Conservation (phyloP, 2,113 vertebrate species). For the Brienomyrus longianalis region DNA sequence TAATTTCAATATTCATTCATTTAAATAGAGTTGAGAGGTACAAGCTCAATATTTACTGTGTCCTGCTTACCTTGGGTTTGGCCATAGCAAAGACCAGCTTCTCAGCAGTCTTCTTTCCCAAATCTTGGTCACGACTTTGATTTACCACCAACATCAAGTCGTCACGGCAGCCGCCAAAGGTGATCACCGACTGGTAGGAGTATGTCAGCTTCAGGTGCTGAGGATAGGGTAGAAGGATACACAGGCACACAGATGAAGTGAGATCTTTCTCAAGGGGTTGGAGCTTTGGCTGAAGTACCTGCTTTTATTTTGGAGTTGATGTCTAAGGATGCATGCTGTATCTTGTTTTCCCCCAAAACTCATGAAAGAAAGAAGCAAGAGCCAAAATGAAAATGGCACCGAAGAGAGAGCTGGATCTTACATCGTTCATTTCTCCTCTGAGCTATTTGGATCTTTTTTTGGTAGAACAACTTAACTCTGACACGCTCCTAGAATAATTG, state of each 20-base stretch:
- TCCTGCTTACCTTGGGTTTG: conserved; percentile 66
- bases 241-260: background rate
- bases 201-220: conserved; percentile 71
- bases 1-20: background rate
- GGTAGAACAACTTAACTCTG: conserved; percentile 19
- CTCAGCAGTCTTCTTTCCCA: conserved; percentile 67
- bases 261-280: background rate
- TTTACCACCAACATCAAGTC: conserved; percentile 81
- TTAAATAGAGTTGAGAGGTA: background rate
- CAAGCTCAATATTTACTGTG: background rate
- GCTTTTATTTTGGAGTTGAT: background rate
- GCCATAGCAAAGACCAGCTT: conserved; percentile 76
- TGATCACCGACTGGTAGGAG: conserved; percentile 72
- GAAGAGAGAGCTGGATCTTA: conserved; percentile 26
- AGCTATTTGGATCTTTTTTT: conserved; percentile 31
- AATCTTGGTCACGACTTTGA: conserved; percentile 65
- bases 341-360: background rate
- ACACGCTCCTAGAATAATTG: too few species aligned
- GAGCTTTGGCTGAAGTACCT: background rate
- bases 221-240: conserved; percentile 17
- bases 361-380: background rate
- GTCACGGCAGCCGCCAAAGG: conserved; percentile 77
- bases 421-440: conserved; percentile 38
- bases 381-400: conserved; percentile 36
- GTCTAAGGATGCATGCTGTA: background rate